These are phyloP conservation scores for Grapholita molesta DNA, from an alignment of 1,140 invertebrate species.

Conservation along the genomic window DNA sequence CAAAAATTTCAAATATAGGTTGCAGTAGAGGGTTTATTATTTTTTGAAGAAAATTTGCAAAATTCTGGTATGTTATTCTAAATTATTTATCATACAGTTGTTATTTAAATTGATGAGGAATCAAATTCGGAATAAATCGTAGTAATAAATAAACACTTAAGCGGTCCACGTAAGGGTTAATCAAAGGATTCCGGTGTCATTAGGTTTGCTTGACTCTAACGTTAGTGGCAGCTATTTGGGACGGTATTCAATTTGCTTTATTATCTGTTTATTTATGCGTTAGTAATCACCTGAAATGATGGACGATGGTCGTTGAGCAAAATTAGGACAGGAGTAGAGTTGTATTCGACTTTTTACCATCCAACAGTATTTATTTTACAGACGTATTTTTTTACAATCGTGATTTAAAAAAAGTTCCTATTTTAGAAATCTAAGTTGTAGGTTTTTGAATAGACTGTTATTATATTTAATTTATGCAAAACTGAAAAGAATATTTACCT, in stretches of 20 bases:
- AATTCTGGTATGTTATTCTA: too few relatives aligned
- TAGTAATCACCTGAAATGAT: slow-evolving; percentile 59
- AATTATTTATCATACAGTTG: too few relatives aligned
- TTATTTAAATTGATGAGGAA: background rate
- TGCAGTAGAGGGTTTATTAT: too few relatives aligned
- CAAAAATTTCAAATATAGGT: too few relatives aligned
- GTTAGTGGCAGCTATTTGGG: slow-evolving; percentile 43
- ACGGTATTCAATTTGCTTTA: slow-evolving; percentile 73
- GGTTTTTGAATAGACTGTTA: too few relatives aligned
- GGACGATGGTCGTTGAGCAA: slow-evolving; percentile 40
- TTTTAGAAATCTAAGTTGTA: background rate
- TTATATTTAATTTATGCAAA: too few relatives aligned
- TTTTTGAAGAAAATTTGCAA: too few relatives aligned
- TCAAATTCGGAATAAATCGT: background rate
- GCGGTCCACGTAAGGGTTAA: slow-evolving; percentile 18
- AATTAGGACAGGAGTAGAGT: slow-evolving; percentile 37
- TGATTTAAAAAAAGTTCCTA: background rate
- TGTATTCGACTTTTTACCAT: background rate
- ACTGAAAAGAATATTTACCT: too few relatives aligned
- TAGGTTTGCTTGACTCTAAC: slow-evolving; percentile 38
- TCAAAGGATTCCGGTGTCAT: slow-evolving; percentile 66
- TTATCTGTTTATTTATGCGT: slow-evolving; percentile 74
- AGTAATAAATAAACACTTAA: slow-evolving; percentile 23
- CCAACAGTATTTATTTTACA: background rate
- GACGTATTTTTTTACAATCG: background rate